Evolutionary conservation across 2,888 invertebrate genomes (phyloP), one percentile per base, ranked within the genome.

Genomic region (Chaetogeoica ovagalla): DNA sequence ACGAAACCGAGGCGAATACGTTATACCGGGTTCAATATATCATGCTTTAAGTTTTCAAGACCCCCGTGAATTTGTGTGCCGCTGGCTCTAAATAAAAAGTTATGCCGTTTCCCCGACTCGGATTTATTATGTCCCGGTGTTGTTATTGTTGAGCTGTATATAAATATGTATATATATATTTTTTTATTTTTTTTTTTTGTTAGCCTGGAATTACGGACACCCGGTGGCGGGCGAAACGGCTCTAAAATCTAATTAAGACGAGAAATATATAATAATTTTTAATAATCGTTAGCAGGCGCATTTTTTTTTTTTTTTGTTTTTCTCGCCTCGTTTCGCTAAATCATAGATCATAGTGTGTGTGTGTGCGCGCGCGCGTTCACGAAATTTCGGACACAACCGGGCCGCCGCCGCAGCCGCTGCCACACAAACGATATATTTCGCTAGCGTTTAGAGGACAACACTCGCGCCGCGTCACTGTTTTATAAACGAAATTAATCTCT

Each of bases 11-110:
- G 60, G 62, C 70, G 70, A 77, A 70, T 77, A 77, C 70, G 70
- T 70, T 70, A 68, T 68, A 76, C 77, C 70, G 0, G 70, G 68
- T 69, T 70, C 77, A 77, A 77, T 77, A 77, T 77, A 77, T 77
- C 77, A 77, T 77, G 69, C 77, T 77, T 77, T 77, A 77, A 77
- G 77, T 77, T 77, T 70, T 77, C 77, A 77, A 77, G 77, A 77
- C 77, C 77, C 77, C 77, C 77, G 77, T 62, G 77, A 70, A 62
- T 77, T 77, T 62, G 77, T 62, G 77, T 62, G 30, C 30, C 4
- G 30, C 30, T 76, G 76, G 70, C 52, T 70, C 62, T 70, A 70
- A 77, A 77, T 70, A 77, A 77, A 77, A 77, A 77, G 77, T 77
- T 77, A 77, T 77, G 77, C 77, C 77, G 70, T 77, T 77, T 77